A percentile compares a stretch with the other conserved stretches of the same genome.
phyloP scores from a whole-genome alignment of 2,888 invertebrate genomes.

The Steinernema hermaphroditum region DNA sequence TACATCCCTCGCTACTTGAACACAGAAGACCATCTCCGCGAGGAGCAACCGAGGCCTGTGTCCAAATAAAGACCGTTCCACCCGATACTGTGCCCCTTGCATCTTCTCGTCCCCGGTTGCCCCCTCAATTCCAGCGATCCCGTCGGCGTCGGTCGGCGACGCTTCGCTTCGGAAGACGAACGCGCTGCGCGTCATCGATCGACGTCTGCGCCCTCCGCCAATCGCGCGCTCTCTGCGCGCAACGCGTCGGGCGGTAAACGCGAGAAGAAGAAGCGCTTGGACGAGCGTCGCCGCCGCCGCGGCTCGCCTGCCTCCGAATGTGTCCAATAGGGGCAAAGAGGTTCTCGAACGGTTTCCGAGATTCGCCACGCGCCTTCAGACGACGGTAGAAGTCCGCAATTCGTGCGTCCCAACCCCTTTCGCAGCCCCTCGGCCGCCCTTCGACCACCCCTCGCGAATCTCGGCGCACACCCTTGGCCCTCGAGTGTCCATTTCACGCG shows the following conservation, averaged over 20 bases:
- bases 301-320: background rate
- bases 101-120: background rate
- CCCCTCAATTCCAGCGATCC: background rate
- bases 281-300: background rate
- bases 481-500: background rate
- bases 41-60: background rate
- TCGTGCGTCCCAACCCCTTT: background rate
- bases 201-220: slow-evolving; percentile 18
- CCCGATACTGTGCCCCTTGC: background rate
- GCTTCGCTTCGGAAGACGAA: slow-evolving; percentile 5
- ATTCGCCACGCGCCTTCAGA: background rate
- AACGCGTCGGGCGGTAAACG: slow-evolving; percentile 20
- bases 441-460: background rate
- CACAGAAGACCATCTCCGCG: slow-evolving; percentile 13
- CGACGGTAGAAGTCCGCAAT: slow-evolving; percentile 9
- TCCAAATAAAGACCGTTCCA: background rate
- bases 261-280: background rate
- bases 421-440: background rate
- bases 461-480: background rate
- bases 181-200: slow-evolving; percentile 21
- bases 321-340: slow-evolving; percentile 27
- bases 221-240: background rate
- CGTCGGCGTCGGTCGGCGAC: background rate
- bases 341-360: background rate
- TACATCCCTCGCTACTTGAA: slow-evolving; percentile 24